phyloP scores from a whole-genome alignment of 1,140 invertebrate genomes.

The Hyles vespertilio region DNA sequence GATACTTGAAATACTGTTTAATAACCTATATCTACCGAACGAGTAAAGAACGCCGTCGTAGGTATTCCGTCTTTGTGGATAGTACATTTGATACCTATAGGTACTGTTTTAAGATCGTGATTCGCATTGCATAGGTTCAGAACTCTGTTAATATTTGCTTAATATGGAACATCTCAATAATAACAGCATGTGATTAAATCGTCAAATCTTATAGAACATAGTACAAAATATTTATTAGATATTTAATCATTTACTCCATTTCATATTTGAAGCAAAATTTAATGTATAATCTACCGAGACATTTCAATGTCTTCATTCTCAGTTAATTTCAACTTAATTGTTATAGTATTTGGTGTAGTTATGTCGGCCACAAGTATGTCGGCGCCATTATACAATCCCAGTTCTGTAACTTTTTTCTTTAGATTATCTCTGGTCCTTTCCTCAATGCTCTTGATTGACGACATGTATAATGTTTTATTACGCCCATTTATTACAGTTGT shows the following conservation, averaged over 20 bases:
- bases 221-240: not conserved
- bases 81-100: too few species aligned
- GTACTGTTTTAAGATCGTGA: too few species aligned
- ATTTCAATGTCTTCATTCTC: conserved; percentile 74
- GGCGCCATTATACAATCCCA: conserved; percentile 88
- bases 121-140: too few species aligned
- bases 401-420: conserved; percentile 88
- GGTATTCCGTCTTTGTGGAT: too few species aligned
- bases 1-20: too few species aligned
- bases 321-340: conserved; percentile 80
- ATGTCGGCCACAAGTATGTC: conserved; percentile 93
- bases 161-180: too few species aligned
- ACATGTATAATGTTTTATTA: conserved; percentile 95
- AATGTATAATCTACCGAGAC: conserved; percentile 32
- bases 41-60: too few species aligned
- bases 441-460: conserved; percentile 92
- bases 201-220: too few species aligned
- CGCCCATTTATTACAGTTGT: conserved; percentile 88
- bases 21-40: too few species aligned
- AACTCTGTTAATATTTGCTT: too few species aligned
- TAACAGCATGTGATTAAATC: too few species aligned
- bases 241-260: not conserved
- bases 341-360: conserved; percentile 89
- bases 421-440: conserved; percentile 91
- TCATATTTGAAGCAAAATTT: not conserved